Evolutionary conservation across 2,797 vertebrate species (phyloP), one percentile per base, ranked within the genome.

Genomic region (Pipistrellus kuhlii): DNA sequence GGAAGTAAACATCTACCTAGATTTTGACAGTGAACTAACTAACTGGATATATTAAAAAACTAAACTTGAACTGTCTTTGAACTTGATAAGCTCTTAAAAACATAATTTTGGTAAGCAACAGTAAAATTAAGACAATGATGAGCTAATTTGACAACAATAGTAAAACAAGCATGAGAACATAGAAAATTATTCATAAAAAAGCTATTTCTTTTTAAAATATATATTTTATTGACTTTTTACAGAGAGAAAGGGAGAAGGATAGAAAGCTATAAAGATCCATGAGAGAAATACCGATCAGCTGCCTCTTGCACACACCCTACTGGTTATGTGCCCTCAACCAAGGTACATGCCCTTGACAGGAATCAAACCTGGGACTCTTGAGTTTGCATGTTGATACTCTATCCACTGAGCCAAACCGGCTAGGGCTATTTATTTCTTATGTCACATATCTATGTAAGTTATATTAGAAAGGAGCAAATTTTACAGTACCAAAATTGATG

Each of bases 41-140:
- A 97, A 91, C 90, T 97, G 46, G 20, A 75, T 7, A 95, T 94
- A 95, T 90, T 95, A 86, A 51, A 66, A 94, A 95, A 95, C 80
- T 89, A 96, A 97, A 95, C 78, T 88, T 95, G 88, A 92, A 95
- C 85, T 95, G 91, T 97, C 96, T 97, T 97, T 96, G 90, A 97
- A 95, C 94, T 92, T 77, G 93, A 35, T 90, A 95, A 96, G 84
- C 76, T 96, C 80, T 84, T 44, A 13, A 97, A 95, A 95, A 85
- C 80, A 96, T 97, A 97, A 93, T 14, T 23, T 86, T 84, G 92
- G 92, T 93, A 96, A 71, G 35, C 83, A 66, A 94, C 18, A 93
- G 51, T 91, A 89, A 97, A 96, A 96, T 96, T 96, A 97, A 93
- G 73, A 96, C 6, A 55, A 32, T 71, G 25, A 94, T 68, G 80